Percentiles rank a stretch among this genome's conserved stretches.
phyloP scores from a whole-genome alignment of 2,797 vertebrate genomes.

The Ispidina picta region DNA sequence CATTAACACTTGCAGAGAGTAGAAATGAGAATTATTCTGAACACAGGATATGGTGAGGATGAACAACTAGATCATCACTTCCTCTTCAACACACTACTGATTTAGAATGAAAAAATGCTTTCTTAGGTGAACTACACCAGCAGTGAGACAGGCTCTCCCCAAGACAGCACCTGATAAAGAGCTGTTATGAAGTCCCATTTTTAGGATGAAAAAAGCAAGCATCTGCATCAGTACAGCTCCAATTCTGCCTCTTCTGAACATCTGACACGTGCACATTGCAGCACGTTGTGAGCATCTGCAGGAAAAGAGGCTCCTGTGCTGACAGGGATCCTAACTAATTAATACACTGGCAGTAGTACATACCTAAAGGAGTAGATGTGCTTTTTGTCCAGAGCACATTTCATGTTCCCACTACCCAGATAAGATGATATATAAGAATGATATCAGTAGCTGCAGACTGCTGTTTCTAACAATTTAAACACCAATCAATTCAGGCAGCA shows the following conservation, averaged over 20 bases:
- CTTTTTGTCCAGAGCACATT: neutral
- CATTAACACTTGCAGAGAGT: slow-evolving; percentile 75
- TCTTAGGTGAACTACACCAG: slow-evolving; percentile 33
- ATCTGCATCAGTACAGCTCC: neutral
- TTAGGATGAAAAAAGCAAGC: neutral
- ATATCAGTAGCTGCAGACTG: neutral
- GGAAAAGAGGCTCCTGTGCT: neutral
- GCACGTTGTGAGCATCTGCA: neutral
- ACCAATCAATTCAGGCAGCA: neutral
- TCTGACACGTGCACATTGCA: neutral
- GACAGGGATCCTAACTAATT: neutral
- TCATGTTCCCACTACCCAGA: neutral
- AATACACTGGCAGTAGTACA: neutral
- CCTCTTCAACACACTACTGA: slow-evolving; percentile 55
- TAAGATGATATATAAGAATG: neutral
- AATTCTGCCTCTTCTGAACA: neutral
- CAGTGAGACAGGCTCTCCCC: neutral
- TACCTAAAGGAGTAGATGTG: neutral
- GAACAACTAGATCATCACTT: slow-evolving; percentile 62
- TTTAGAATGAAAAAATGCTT: slow-evolving; percentile 45
- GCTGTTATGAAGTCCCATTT: neutral
- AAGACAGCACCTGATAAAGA: neutral
- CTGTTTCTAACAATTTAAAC: neutral
- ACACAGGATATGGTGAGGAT: slow-evolving; percentile 74
- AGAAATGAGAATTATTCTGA: slow-evolving; percentile 78